A percentile compares a stretch with the other conserved stretches of the same genome.
phyloP scores from a whole-genome alignment of 2,113 vertebrate species.

The Puffinus mauretanicus region DNA sequence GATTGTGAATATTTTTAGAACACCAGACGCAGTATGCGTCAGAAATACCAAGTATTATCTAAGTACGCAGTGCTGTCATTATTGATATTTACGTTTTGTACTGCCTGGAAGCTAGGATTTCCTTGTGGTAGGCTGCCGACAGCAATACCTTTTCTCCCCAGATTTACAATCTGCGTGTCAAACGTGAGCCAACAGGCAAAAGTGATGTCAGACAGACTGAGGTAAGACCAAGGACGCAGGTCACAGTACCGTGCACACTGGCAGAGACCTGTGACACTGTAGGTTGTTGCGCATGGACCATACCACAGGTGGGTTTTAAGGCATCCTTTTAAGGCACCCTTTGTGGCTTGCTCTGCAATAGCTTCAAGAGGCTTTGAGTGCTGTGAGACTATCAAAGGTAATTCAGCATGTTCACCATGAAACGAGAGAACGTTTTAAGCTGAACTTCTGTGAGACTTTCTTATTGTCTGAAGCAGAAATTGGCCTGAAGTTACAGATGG shows the following conservation, averaged over 20 bases:
- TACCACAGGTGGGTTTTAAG: background rate
- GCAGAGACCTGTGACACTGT: background rate
- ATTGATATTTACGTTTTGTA: conserved; percentile 21
- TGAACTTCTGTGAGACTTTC: background rate
- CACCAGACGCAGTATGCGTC: background rate
- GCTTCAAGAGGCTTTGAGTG: background rate
- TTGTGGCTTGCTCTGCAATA: background rate
- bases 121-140: background rate
- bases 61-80: background rate
- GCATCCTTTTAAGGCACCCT: background rate
- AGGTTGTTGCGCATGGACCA: background rate
- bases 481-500: conserved; percentile 36
- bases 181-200: background rate
- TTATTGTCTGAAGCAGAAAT: conserved; percentile 19
- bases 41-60: conserved; percentile 32
- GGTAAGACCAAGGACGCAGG: background rate
- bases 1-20: background rate
- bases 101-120: background rate
- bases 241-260: rapidly evolving
- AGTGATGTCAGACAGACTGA: background rate
- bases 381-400: background rate
- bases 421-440: background rate
- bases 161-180: background rate
- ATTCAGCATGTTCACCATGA: background rate
- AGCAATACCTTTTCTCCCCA: background rate